phyloP scores from a whole-genome alignment of 1,140 invertebrate genomes.

The Acromyrmex charruanus region DNA sequence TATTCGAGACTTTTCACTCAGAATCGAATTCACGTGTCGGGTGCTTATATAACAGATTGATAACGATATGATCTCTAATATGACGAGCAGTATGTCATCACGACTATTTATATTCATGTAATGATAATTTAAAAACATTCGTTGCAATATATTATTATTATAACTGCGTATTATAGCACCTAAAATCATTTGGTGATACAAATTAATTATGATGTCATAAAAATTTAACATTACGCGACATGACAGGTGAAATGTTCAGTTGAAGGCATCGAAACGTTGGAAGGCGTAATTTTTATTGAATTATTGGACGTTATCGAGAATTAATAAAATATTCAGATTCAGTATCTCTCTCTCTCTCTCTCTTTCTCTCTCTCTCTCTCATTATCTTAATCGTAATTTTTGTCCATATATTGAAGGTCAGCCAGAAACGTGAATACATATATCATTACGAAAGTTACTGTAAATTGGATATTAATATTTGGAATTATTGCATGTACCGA shows the following conservation, averaged over 20 bases:
- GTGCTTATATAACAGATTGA: neutral
- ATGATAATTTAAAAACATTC: neutral
- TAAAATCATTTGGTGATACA: conserved; percentile 2
- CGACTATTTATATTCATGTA: neutral
- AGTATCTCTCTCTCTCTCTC: too few relatives aligned
- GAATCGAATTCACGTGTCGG: conserved; percentile 6
- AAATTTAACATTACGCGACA: neutral
- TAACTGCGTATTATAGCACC: neutral
- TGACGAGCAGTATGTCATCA: neutral
- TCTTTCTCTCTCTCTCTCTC: too few relatives aligned
- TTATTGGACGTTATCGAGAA: conserved; percentile 26
- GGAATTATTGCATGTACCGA: neutral
- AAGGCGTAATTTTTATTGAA: conserved; percentile 22
- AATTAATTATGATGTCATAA: neutral
- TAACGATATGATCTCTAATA: neutral
- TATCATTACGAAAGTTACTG: conserved; percentile 26
- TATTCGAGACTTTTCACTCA: conserved; percentile 28
- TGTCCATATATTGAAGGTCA: neutral
- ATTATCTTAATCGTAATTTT: conserved; percentile 32
- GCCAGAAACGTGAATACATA: neutral
- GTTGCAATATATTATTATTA: neutral
- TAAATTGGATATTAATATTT: conserved; percentile 39
- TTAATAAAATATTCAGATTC: conserved; percentile 17
- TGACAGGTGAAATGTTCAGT: too few relatives aligned
- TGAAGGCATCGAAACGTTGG: neutral